These are phyloP conservation scores for Scatophagus argus DNA, from an alignment of 2,113 vertebrate species.

Conservation along the genomic window DNA sequence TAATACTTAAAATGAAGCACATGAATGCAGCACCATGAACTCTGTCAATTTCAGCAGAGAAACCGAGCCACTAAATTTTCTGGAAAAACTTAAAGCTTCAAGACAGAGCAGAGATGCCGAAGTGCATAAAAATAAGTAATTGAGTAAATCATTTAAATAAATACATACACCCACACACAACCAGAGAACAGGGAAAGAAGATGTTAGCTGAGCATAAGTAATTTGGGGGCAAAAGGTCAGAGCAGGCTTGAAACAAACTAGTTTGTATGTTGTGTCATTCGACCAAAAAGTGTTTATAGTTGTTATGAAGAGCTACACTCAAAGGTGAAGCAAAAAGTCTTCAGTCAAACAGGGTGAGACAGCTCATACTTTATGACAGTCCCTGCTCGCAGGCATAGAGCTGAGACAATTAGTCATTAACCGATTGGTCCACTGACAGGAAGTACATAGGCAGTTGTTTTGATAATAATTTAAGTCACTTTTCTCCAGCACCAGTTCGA, in stretches of 20 bases:
- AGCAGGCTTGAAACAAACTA: neutral
- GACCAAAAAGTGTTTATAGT: neutral
- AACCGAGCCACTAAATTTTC: conserved; percentile 24
- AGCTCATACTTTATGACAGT: neutral
- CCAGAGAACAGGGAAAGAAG: neutral
- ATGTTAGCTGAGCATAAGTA: too few species aligned
- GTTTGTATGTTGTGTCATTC: neutral
- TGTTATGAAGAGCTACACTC: neutral
- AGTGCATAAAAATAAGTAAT: conserved; percentile 2
- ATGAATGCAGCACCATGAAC: conserved; percentile 51
- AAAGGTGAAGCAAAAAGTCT: neutral
- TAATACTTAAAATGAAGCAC: conserved; percentile 65
- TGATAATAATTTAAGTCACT: neutral
- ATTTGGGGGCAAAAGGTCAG: neutral
- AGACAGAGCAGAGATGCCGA: neutral
- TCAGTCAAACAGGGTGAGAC: neutral
- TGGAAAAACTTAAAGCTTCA: conserved; percentile 3
- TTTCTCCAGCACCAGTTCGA: too few species aligned
- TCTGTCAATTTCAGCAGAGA: conserved; percentile 47
- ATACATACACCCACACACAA: neutral
- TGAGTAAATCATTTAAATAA: neutral
- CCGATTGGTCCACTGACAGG: neutral
- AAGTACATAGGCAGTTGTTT: neutral
- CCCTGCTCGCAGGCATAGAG: accelerated
- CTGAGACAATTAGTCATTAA: neutral